Base-by-base conservation (phyloP, 1,140 invertebrate genomes). In the Drosophila kepulauana region DNA sequence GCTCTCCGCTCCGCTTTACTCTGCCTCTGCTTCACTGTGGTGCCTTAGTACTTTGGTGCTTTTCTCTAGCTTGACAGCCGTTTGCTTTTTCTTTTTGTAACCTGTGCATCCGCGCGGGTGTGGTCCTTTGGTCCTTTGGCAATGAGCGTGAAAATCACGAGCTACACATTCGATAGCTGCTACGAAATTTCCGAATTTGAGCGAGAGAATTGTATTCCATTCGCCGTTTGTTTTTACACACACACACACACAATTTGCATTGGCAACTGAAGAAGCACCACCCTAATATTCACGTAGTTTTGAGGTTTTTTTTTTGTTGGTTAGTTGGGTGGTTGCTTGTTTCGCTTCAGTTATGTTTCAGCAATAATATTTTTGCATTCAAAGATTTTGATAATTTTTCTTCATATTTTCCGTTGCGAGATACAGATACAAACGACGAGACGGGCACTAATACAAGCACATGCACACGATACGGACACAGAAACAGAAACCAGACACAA, bases 101-200 rank as follows among this genome's bases (percentile, higher is more conserved):
- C 58, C 72, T 75, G 72, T 70, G 66, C 72, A 75, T 58, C 49
- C 51, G 72, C 52, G 66, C 72, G 72, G 72, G 72, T 75, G 72
- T 75, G 72, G 72, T 75, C 72, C 67, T 63, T 52, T 75, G 66
- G 66, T 75, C 72, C 67, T 63, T 52, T 64, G 58, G 30, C 64
- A 61, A 51, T 61, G 64, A 68, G 56, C 57, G 41, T 62, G 71
- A 74, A 74, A 62, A 56, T 56, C 57, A 41, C 65, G 57, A 74
- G 54, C 71, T 38, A 8, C 46, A 35, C 56, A 38, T 59, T 52
- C 61, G 48, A 41, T 25, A 11, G 49, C 59, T 46, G 28, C 11
- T 25, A 49, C 51, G 15, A 52, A 52, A 43, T 68, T 48, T 68
- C 25, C 30, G 54, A 51, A 52, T 51, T 38, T 28, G 8, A 51